Evolutionary conservation across 2,113 vertebrate genomes (phyloP), one percentile per base, ranked within the genome.

Genomic region (Macaca mulatta): DNA sequence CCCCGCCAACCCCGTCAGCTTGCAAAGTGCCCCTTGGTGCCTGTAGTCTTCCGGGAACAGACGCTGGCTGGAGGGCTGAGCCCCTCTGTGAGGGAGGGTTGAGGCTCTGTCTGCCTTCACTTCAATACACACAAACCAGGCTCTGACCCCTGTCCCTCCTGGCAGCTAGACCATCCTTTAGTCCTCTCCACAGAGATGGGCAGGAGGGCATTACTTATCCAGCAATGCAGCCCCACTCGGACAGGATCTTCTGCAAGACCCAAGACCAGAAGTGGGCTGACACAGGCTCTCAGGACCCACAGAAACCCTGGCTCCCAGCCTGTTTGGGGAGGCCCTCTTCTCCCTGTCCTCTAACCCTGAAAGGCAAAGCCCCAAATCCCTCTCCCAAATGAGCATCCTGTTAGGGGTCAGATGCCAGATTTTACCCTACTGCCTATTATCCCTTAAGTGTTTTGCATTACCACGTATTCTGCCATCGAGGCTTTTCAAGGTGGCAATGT

Each of bases 111-210:
- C 43, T 61, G 35, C 59, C 80, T 64, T 80, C 69, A 38, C 18
- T 74, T 35, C 0, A 9, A 64, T 0, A n/a, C 17, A 30, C 4
- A 4, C 1, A 9, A 88, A 20, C 7, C 16, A 80, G 77, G 13
- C 69, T 72, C 16, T 79, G 45, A 70, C 23, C 11, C 22, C 55
- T 35, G 45, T 10, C 30, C 32, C 13, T 48, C 57, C 1, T 23
- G 64, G 89, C 50, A 40, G 35, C 27, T 5, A 2, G 43, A 8
- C 13, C 3, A 50, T 4, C 69, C 43, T 48, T 52, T 25, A 32
- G 45, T 30, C 6, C 48, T 92, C 50, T 48, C 13, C 13, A 6
- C 14, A 94, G 74, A 82, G 32, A 38, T 0, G 1, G 57, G 38
- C 35, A 69, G 78, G 70, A 77, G 40, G 45, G 18, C 18, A 38